Evolutionary conservation across 2,113 vertebrate species (phyloP).

Genomic region (Bos javanicus): DNA sequence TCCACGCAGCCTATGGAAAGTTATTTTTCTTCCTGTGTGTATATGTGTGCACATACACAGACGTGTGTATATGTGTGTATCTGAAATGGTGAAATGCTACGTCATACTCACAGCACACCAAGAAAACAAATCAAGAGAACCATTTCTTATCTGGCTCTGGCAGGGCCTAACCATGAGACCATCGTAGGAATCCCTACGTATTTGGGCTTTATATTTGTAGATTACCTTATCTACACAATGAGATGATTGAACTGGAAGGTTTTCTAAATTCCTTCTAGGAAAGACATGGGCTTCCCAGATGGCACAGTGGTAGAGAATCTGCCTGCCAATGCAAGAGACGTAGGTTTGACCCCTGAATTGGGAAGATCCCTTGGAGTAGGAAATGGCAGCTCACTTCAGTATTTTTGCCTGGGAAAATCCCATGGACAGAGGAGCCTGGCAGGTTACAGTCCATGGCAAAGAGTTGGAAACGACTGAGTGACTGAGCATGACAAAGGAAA

Average conservation of each 20-base stretch:
- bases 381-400: neutral
- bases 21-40: neutral
- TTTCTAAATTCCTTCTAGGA: neutral
- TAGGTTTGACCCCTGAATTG: neutral
- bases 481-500: neutral
- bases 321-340: neutral
- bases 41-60: neutral
- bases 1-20: neutral
- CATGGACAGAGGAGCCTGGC: neutral
- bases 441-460: neutral
- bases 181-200: neutral
- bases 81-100: neutral
- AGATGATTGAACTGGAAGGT: neutral
- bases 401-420: neutral
- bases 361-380: neutral
- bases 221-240: neutral
- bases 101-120: too few relatives aligned
- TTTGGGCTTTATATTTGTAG: neutral
- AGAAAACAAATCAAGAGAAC: neutral
- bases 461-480: neutral
- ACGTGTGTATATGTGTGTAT: neutral
- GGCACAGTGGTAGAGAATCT: neutral
- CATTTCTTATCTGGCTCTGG: neutral
- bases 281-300: neutral
- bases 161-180: neutral